Conservation (phyloP, 30 jellyfish, hydroid and myxozoan species). For the Pelagia noctiluca region DNA sequence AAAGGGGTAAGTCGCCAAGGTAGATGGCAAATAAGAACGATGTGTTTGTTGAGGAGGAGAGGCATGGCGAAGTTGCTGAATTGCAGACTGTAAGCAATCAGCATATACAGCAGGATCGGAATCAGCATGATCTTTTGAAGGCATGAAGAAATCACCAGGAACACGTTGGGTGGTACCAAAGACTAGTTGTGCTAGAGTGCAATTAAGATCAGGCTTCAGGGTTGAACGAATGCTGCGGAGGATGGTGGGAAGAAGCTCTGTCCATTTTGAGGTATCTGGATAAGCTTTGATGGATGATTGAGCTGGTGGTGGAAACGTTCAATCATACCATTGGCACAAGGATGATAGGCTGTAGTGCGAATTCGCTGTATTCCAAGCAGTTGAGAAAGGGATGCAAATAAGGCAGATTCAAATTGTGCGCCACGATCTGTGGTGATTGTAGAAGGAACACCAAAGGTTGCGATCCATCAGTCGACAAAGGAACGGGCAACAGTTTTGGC, state of each 20-base stretch:
- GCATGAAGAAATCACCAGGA: background rate
- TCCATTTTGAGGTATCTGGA: slow-evolving; percentile 6
- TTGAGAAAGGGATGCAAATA: background rate
- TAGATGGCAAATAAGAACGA: slow-evolving; percentile 3
- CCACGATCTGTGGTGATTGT: slow-evolving; percentile 17
- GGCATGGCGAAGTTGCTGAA: slow-evolving; percentile 10
- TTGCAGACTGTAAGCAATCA: background rate
- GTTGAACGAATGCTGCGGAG: slow-evolving; percentile 1
- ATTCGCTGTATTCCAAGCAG: background rate
- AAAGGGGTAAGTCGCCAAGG: slow-evolving; percentile 13
- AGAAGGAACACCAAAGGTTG: background rate
- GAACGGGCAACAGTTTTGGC: no score
- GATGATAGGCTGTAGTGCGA: slow-evolving; percentile 4
- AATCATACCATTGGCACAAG: no score
- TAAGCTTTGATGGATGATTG: background rate
- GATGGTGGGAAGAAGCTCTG: background rate
- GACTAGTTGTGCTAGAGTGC: slow-evolving; percentile 10
- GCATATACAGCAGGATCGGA: slow-evolving; percentile 7
- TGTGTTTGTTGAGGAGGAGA: background rate
- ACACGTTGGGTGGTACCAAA: slow-evolving; percentile 12
- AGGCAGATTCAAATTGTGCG: slow-evolving; percentile 15
- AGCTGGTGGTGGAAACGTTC: slow-evolving; percentile 29
- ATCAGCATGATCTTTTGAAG: background rate
- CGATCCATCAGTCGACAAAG: background rate
- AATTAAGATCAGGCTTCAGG: background rate